Conservation (phyloP, 1,140 invertebrate species). For the Macrosteles quadrilineatus region DNA sequence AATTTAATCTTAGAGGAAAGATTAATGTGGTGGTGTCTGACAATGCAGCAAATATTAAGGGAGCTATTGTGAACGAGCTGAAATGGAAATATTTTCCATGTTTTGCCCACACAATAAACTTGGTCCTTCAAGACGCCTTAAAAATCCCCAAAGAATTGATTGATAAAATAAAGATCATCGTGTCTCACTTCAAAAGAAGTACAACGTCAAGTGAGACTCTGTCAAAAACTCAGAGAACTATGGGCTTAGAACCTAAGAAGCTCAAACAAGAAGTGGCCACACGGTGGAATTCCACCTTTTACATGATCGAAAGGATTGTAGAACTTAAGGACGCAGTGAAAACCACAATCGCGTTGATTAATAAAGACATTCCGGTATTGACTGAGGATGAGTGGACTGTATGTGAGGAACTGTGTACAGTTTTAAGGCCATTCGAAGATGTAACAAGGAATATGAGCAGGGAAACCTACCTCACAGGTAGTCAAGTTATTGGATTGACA, state of each 20-base stretch:
- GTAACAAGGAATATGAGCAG: slow-evolving; percentile 25
- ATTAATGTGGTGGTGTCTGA: slow-evolving; percentile 38
- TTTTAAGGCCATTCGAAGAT: slow-evolving; percentile 29
- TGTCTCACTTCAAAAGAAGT: background rate
- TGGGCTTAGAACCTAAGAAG: slow-evolving; percentile 18
- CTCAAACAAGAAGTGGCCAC: slow-evolving; percentile 31
- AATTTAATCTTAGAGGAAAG: slow-evolving; percentile 28
- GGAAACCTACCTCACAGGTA: slow-evolving; percentile 23
- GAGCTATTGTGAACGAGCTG: slow-evolving; percentile 35
- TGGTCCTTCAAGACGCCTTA: slow-evolving; percentile 38
- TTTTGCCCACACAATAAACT: slow-evolving; percentile 42
- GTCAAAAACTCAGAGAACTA: slow-evolving; percentile 15
- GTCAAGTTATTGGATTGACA: slow-evolving; percentile 20
- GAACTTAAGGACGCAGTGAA: too few species aligned
- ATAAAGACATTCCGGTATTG: slow-evolving; percentile 20
- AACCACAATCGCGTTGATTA: slow-evolving; percentile 31
- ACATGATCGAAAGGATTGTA: too few species aligned
- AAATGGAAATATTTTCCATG: slow-evolving; percentile 41
- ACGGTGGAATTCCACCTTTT: slow-evolving; percentile 35
- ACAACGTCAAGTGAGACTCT: too few species aligned
- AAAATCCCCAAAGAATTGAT: background rate
- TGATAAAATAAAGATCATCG: background rate
- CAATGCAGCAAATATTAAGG: slow-evolving; percentile 41
- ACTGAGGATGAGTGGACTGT: slow-evolving; percentile 25
- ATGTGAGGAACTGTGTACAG: slow-evolving; percentile 8